Base-by-base conservation (phyloP, 1,140 invertebrate genomes). In the Diplogasteroides magnus region DNA sequence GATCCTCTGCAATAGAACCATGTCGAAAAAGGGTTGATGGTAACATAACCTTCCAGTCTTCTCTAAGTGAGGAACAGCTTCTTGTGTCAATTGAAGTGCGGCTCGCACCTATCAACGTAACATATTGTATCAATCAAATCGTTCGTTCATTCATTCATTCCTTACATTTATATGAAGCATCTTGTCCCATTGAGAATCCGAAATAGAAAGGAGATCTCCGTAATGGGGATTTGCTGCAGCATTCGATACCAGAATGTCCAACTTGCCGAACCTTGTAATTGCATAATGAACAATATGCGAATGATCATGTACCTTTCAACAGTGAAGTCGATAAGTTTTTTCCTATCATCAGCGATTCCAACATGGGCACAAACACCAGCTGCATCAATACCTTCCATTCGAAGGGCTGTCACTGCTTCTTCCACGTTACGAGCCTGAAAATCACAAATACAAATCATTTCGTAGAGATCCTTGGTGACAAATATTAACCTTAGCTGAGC, bases 241-340 rank as follows among this genome's bases (percentile, higher is more conserved):
- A 87, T 97, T 98, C 14, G 92, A 94, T 2, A 98, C 89, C 2
- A 98, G 84, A 79, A 97, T 94, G 85, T 97, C 93, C 28, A 98
- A 86, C 32, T 90, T 90, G 26, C 93, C 93, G 86, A 63, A 78
- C 48, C 77, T 70, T 31, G 48, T 77, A 65, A 31, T 32, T 31
- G 2, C 25, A 56, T 29, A 55, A 37, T 25, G 37, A 57, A 68
- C 28, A 67, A 64, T 28, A 23, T 25, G 31, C 69, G 19, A 37
- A 6, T 28, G 26, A 37, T 26, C 55, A 19, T 31, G 60, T 55
- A 76, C 76, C 67, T 68, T 25, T 80, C 77, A 1, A 81, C 61
- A 29, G 76, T 62, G 64, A 78, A 80, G 31, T 91, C 84, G 76
- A 97, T 88, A 1, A 97, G 85, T 76, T 88, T 88, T 81, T 88